phyloP scores from a whole-genome alignment of 2,113 vertebrate species.

The Dipodomys spectabilis region DNA sequence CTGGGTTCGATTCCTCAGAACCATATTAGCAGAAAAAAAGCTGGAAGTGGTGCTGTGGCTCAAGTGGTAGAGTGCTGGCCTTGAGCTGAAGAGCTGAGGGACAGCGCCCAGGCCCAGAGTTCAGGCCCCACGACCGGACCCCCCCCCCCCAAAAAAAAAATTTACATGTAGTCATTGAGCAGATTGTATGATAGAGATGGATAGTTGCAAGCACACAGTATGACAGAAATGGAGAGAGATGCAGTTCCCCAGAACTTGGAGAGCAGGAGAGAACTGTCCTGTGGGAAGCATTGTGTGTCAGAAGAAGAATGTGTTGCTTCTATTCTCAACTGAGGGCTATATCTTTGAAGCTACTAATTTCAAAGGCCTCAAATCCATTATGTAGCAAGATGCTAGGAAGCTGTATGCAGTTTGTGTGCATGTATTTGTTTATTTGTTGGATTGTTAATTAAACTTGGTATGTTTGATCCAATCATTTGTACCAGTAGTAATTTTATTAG shows the following conservation, averaged over 20 bases:
- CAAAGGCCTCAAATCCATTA: not conserved
- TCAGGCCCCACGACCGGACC: too few relatives aligned
- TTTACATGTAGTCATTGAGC: not conserved
- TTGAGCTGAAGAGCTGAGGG: too few relatives aligned
- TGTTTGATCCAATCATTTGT: constrained; percentile 40
- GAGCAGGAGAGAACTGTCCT: not conserved
- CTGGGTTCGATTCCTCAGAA: too few relatives aligned
- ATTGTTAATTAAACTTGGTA: constrained; percentile 29
- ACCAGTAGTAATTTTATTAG: constrained; percentile 50
- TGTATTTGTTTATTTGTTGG: not conserved
- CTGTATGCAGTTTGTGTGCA: not conserved
- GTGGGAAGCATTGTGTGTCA: not conserved
- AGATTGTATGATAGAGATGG: not conserved
- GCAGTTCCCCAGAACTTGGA: not conserved
- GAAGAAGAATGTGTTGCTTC: not conserved
- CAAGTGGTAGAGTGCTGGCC: too few relatives aligned
- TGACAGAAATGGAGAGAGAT: not conserved
- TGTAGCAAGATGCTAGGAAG: not conserved
- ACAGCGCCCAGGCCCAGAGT: too few relatives aligned
- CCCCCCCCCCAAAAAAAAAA: too few relatives aligned
- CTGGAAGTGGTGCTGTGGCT: too few relatives aligned
- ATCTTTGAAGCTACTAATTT: not conserved
- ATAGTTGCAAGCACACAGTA: not conserved
- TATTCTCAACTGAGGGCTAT: not conserved
- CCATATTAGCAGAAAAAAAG: too few relatives aligned